phyloP scores from a whole-genome alignment of 2,113 vertebrate species.

The human region DNA sequence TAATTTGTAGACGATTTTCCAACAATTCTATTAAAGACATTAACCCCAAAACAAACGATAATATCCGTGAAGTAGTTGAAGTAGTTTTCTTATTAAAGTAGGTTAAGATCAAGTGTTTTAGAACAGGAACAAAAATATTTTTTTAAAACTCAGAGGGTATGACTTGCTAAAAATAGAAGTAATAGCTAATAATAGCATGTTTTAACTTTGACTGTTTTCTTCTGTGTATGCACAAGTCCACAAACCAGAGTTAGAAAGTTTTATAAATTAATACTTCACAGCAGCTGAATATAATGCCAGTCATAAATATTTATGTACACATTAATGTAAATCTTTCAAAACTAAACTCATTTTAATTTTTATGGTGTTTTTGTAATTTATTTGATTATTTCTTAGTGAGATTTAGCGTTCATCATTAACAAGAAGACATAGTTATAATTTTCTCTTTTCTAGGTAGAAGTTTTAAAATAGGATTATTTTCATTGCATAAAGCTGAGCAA shows the following conservation, averaged over 20 bases:
- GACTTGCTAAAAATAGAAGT: conserved; percentile 21
- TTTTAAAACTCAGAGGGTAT: not conserved
- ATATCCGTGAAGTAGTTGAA: not conserved
- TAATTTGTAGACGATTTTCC: conserved; percentile 19
- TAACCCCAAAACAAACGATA: not conserved
- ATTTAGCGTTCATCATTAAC: not conserved
- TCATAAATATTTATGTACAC: conserved; percentile 35
- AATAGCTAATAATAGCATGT: not conserved
- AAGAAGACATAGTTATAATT: not conserved
- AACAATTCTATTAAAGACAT: not conserved
- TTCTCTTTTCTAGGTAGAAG: conserved; percentile 54
- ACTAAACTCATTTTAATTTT: not conserved
- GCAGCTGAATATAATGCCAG: not conserved
- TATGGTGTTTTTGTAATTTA: not conserved
- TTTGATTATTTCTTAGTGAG: not conserved
- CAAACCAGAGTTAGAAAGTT: not conserved
- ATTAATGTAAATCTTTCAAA: conserved; percentile 30
- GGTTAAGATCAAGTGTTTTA: not conserved
- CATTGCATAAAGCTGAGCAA: not conserved
- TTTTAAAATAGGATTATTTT: conserved; percentile 21
- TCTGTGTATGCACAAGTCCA: not conserved
- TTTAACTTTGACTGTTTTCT: not conserved
- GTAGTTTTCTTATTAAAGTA: not conserved
- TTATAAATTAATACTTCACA: conserved; percentile 23
- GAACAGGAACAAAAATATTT: not conserved